Conservation (phyloP, 2,888 invertebrate species). For the Drosophila incognita region DNA sequence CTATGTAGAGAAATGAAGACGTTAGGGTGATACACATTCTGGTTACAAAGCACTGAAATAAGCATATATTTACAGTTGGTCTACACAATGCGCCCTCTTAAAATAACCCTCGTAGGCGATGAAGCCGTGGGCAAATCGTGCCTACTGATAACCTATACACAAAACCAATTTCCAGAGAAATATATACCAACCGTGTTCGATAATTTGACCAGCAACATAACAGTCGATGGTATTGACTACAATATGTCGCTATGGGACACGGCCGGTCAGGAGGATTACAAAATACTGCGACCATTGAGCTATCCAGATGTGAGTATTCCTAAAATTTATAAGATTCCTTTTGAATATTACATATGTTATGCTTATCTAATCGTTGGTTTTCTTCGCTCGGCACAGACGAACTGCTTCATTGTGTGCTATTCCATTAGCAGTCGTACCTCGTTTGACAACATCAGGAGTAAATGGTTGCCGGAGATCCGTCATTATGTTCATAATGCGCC, state of each 20-base stretch:
- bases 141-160: conserved; percentile 93
- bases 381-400: conserved; percentile 88
- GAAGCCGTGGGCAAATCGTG: conserved; percentile 97
- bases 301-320: conserved; percentile 91
- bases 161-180: conserved; percentile 92
- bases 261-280: too few relatives aligned
- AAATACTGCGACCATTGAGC: too few relatives aligned
- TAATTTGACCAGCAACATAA: conserved; percentile 92
- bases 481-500: conserved; percentile 92
- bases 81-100: conserved; percentile 87
- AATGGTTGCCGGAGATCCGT: conserved; percentile 94
- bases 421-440: conserved; percentile 92
- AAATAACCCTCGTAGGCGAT: conserved; percentile 95
- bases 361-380: conserved; percentile 22
- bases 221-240: conserved; percentile 92
- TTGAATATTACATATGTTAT: not conserved
- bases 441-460: conserved; percentile 92
- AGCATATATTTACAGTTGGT: conserved; percentile 11
- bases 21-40: too few relatives aligned
- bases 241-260: conserved; percentile 96
- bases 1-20: too few relatives aligned
- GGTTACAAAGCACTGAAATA: too few relatives aligned
- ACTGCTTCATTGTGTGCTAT: conserved; percentile 94
- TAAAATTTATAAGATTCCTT: not conserved
- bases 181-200: conserved; percentile 97